These are phyloP conservation scores for Pachyseris speciosa DNA, from an alignment of 64 coral and sea anemone genomes.

Conservation along the genomic window DNA sequence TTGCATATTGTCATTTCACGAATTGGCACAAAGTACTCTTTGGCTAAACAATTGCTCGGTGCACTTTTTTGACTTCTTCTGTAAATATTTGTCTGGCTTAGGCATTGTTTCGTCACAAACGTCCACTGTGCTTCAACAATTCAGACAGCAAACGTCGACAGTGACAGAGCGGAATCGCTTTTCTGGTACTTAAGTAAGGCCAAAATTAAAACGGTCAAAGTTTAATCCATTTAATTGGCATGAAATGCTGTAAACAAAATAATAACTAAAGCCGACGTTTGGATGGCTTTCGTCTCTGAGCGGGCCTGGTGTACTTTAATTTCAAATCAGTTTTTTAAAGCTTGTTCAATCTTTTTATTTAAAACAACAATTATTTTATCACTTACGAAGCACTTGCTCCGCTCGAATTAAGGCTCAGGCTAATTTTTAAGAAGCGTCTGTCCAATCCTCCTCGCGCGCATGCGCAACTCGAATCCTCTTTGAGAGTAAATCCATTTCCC, in stretches of 20 bases:
- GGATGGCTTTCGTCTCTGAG: constrained; percentile 1
- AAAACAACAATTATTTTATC: not conserved
- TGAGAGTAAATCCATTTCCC: not conserved
- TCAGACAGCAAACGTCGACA: not conserved
- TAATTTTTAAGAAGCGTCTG: too few species aligned
- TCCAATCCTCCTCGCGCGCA: too few species aligned
- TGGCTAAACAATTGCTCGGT: not conserved
- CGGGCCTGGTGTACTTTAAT: not conserved
- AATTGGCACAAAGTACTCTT: constrained; percentile 9
- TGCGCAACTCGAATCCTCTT: not conserved
- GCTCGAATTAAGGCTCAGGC: not conserved
- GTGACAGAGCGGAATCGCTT: not conserved
- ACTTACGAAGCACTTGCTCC: not conserved
- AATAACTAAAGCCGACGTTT: constrained; percentile 50
- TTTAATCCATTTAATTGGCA: constrained; percentile 16
- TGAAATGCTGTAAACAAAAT: not conserved
- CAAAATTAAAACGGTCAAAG: not conserved
- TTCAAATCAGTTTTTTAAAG: not conserved
- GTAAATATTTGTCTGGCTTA: constrained; percentile 30
- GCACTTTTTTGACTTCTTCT: constrained; percentile 8
- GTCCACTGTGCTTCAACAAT: not conserved
- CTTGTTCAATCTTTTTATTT: not conserved
- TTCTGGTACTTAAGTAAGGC: not conserved
- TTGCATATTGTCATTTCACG: constrained; percentile 19
- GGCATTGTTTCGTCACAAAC: not conserved